Evolutionary conservation across 2,797 vertebrate genomes (phyloP).

Genomic region (Eospalax fontanierii): DNA sequence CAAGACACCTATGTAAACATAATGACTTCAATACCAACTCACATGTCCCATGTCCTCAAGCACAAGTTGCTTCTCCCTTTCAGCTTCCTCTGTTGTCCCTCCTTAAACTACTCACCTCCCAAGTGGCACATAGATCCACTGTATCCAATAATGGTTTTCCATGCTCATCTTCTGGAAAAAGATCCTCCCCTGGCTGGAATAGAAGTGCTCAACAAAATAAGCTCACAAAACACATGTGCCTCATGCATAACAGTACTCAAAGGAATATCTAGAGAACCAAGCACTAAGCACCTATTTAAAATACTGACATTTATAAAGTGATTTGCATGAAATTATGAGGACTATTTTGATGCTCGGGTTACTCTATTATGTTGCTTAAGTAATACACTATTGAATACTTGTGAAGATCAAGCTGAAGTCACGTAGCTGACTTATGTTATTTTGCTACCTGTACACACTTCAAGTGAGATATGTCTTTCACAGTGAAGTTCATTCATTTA

Average conservation of each 20-base stretch:
- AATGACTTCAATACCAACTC: background rate
- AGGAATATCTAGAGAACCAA: background rate
- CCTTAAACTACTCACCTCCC: constrained; percentile 12
- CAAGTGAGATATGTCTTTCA: background rate
- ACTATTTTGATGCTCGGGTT: background rate
- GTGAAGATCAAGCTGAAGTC: background rate
- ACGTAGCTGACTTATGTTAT: background rate
- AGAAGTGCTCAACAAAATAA: background rate
- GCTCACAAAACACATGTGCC: background rate
- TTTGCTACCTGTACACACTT: background rate
- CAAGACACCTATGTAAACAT: background rate
- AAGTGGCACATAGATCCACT: constrained; percentile 39
- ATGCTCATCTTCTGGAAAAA: background rate
- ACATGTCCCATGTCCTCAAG: background rate
- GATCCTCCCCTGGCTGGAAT: background rate
- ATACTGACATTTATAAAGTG: background rate
- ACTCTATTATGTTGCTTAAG: background rate
- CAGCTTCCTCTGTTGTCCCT: background rate
- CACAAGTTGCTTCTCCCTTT: no score
- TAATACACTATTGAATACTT: background rate
- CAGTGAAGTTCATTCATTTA: background rate
- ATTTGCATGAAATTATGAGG: background rate
- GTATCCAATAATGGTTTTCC: constrained; percentile 5
- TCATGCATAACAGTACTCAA: background rate
- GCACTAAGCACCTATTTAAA: background rate